These are phyloP conservation scores for Embiotoca jacksoni DNA, from an alignment of 2,113 vertebrate species.

Conservation along the genomic window DNA sequence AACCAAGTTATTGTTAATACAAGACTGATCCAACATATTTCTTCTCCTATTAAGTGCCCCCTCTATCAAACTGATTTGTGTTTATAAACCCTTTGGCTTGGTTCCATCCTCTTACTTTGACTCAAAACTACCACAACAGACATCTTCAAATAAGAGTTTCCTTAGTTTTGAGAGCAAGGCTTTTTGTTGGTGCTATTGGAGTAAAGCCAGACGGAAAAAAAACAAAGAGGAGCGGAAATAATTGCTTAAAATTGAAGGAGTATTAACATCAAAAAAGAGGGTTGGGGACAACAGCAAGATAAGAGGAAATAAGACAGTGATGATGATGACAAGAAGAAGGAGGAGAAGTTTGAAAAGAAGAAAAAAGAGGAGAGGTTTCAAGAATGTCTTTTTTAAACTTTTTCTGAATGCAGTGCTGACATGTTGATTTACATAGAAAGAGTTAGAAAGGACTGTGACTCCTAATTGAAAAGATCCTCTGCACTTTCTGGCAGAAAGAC, in stretches of 20 bases:
- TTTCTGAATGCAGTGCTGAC: too few relatives aligned
- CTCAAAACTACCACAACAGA: conserved; percentile 2
- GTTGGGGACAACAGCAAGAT: not conserved
- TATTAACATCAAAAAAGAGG: not conserved
- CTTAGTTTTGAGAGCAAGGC: not conserved
- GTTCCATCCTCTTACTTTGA: not conserved
- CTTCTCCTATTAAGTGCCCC: not conserved
- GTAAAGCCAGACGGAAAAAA: conserved; percentile 7
- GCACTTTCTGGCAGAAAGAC: too few relatives aligned
- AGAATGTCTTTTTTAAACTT: too few relatives aligned
- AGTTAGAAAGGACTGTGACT: too few relatives aligned
- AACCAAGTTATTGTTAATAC: not conserved
- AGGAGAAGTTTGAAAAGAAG: not conserved
- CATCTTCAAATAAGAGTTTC: conserved; percentile 8
- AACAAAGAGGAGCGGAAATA: conserved; percentile 1
- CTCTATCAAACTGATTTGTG: not conserved
- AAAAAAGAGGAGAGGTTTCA: not conserved
- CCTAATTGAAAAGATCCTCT: too few relatives aligned
- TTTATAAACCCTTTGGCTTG: not conserved
- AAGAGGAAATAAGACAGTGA: not conserved
- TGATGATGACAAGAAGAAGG: not conserved
- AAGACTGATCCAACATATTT: not conserved
- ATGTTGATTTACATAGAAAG: too few relatives aligned
- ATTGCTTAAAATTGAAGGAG: not conserved
- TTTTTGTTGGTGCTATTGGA: conserved; percentile 1